Conservation (phyloP, 2,113 vertebrate species). For the Ameiurus melas region DNA sequence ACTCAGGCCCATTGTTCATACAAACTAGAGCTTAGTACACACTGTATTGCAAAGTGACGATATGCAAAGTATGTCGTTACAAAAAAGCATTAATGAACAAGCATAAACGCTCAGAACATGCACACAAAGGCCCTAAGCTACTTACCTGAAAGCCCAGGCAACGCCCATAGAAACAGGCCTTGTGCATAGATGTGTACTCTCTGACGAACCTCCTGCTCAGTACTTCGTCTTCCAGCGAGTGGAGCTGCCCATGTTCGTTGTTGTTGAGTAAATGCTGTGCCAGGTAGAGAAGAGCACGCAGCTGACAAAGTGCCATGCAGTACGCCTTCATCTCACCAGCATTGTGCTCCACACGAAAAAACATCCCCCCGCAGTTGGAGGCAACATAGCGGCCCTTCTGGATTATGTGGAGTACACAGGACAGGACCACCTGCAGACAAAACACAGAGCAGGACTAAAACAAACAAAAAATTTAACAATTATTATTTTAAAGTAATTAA, state of each 20-base stretch:
- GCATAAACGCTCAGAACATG: conserved; percentile 41
- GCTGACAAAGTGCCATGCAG: conserved; percentile 82
- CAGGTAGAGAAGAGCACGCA: conserved; percentile 82
- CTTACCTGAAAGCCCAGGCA: conserved; percentile 90
- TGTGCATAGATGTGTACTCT: conserved; percentile 87
- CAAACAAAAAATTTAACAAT: background rate
- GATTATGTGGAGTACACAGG: conserved; percentile 81
- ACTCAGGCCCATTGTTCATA: conserved; percentile 62
- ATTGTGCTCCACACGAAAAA: conserved; percentile 86
- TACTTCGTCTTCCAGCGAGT: conserved; percentile 69
- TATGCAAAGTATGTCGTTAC: background rate
- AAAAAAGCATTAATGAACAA: conserved; percentile 19
- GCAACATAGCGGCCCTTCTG: conserved; percentile 84
- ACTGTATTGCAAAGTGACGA: background rate
- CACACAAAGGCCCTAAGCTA: background rate
- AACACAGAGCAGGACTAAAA: conserved; percentile 24
- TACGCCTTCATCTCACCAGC: conserved; percentile 84
- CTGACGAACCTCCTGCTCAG: conserved; percentile 75
- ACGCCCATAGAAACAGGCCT: conserved; percentile 90
- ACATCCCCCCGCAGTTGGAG: conserved; percentile 75
- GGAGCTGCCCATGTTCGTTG: conserved; percentile 75
- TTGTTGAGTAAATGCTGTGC: conserved; percentile 79
- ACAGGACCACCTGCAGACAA: conserved; percentile 72
- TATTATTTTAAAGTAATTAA: background rate
- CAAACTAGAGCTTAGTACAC: conserved; percentile 42